Conservation (phyloP, 2,888 invertebrate genomes). For the Mythimna pallens region DNA sequence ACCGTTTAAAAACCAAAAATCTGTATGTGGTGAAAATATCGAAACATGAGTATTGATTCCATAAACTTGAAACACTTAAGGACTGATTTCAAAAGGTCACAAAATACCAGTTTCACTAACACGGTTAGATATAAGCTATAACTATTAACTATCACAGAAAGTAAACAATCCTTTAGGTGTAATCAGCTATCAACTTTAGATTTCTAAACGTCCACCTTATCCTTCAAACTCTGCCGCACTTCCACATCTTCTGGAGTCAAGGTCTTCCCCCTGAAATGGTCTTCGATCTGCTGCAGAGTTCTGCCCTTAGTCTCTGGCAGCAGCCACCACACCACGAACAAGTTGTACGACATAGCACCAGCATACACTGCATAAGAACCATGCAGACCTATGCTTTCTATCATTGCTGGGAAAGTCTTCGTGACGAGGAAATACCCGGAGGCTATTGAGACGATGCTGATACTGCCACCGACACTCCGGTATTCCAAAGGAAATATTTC, state of each 20-base stretch:
- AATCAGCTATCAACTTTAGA: conserved; percentile 42
- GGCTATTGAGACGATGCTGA: conserved; percentile 89
- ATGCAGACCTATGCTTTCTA: conserved; percentile 83
- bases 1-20: no score
- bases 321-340: conserved; percentile 86
- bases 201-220: conserved; percentile 56
- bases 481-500: conserved; percentile 91
- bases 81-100: background rate
- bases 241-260: conserved; percentile 66
- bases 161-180: background rate
- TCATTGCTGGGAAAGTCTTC: conserved; percentile 90
- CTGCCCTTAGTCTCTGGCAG: conserved; percentile 92
- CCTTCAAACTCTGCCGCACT: conserved; percentile 52
- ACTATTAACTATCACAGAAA: conserved; percentile 44
- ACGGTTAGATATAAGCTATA: background rate
- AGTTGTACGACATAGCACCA: conserved; percentile 83
- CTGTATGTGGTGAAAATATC: no score
- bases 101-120: background rate
- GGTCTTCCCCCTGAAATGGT: conserved; percentile 79
- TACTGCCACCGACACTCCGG: conserved; percentile 91
- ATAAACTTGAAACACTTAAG: background rate
- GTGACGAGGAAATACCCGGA: conserved; percentile 90
- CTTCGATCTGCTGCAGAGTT: conserved; percentile 92
- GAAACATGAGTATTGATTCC: background rate
- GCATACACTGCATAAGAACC: conserved; percentile 90